These are phyloP conservation scores for Aproaerema taeniolella DNA, from an alignment of 2,888 invertebrate species.

Conservation along the genomic window DNA sequence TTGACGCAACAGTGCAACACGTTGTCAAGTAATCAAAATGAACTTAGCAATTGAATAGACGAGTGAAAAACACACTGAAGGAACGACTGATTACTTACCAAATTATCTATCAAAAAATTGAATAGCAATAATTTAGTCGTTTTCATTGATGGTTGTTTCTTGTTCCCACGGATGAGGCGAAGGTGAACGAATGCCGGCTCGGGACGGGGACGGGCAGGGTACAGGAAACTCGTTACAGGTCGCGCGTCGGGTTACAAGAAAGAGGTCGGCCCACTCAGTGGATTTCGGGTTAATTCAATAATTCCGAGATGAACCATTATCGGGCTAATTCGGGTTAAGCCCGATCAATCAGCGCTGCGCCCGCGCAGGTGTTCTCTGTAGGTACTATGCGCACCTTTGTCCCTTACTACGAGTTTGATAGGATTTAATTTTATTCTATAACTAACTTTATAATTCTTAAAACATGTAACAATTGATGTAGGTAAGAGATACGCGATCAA, in stretches of 20 bases:
- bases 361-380: constrained; percentile 47
- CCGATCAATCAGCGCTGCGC: constrained; percentile 53
- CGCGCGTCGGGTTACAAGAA: constrained; percentile 51
- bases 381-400: constrained; percentile 20
- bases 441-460: background rate
- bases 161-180: constrained; percentile 13
- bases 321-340: constrained; percentile 44
- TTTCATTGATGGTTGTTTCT: no score
- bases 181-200: constrained; percentile 16
- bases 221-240: constrained; percentile 46
- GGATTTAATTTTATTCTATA: constrained; percentile 8
- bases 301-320: constrained; percentile 49
- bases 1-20: no score
- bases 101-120: no score
- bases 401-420: constrained; percentile 11
- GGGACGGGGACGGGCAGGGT: constrained; percentile 5
- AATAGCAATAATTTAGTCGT: no score
- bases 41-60: no score
- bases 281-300: constrained; percentile 57
- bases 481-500: no score
- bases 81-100: no score
- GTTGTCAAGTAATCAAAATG: no score
- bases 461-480: no score
- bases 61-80: no score
- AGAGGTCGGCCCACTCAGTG: constrained; percentile 44